phyloP scores from a whole-genome alignment of 2,113 vertebrate genomes.

The Petroica traversi region DNA sequence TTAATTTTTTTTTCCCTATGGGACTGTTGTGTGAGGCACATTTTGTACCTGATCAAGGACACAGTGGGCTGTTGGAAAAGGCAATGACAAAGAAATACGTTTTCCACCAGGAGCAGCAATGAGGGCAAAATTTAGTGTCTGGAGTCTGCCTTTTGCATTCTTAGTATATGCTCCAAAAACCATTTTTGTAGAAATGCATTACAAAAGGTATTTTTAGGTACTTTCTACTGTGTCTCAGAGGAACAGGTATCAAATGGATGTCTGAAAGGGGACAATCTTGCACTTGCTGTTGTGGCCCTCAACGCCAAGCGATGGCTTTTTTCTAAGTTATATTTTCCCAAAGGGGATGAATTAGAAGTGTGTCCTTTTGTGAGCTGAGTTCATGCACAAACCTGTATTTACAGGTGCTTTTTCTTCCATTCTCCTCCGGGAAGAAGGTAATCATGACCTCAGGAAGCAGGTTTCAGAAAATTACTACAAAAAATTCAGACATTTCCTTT shows the following conservation, averaged over 20 bases:
- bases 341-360: not conserved
- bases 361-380: not conserved
- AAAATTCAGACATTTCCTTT: not conserved
- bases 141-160: not conserved
- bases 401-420: not conserved
- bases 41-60: not conserved
- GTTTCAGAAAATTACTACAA: not conserved
- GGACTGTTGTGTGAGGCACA: not conserved
- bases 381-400: not conserved
- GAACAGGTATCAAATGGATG: not conserved
- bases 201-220: accelerated
- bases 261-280: not conserved
- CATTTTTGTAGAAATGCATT: not conserved
- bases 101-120: not conserved
- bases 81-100: not conserved
- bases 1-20: not conserved
- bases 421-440: not conserved
- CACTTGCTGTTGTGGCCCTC: accelerated
- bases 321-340: not conserved
- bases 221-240: not conserved
- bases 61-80: not conserved
- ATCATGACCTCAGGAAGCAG: not conserved
- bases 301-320: not conserved
- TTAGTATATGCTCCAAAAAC: not conserved
- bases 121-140: not conserved